Percentiles rank a stretch among this genome's conserved stretches.
phyloP scores from a whole-genome alignment of 2,888 invertebrate genomes.

The Rhagonycha fulva region DNA sequence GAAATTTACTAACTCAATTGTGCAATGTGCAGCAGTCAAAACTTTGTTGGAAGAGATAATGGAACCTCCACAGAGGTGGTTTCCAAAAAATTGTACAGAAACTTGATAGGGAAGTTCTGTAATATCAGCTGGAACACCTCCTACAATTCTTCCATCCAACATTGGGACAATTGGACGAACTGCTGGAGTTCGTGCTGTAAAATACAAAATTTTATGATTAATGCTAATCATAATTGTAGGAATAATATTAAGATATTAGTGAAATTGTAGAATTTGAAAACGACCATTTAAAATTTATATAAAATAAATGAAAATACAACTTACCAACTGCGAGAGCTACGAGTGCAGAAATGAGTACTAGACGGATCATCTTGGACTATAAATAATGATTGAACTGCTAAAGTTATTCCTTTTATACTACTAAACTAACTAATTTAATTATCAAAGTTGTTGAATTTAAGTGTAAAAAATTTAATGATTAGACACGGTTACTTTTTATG shows the following conservation, averaged over 20 bases:
- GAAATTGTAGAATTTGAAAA: no score
- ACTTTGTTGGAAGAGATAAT: conserved; percentile 34
- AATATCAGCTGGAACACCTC: conserved; percentile 38
- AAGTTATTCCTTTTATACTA: neutral
- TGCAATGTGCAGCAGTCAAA: conserved; percentile 44
- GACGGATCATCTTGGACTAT: no score
- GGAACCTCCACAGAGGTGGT: conserved; percentile 41
- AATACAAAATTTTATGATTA: no score
- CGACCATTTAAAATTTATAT: no score
- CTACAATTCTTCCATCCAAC: conserved; percentile 39
- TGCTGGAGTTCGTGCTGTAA: neutral
- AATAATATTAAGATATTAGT: neutral
- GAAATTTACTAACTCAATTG: conserved; percentile 16
- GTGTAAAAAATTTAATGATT: no score
- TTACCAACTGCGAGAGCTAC: neutral
- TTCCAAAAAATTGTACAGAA: conserved; percentile 33
- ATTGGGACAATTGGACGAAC: neutral
- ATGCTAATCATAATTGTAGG: no score
- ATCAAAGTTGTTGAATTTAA: no score
- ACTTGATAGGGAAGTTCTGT: conserved; percentile 40
- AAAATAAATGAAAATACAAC: neutral
- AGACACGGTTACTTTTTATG: no score
- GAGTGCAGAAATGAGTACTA: neutral
- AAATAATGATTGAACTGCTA: neutral
- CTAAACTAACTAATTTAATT: no score